phyloP scores from a whole-genome alignment of 1,140 invertebrate species.

The Sitodiplosis mosellana region DNA sequence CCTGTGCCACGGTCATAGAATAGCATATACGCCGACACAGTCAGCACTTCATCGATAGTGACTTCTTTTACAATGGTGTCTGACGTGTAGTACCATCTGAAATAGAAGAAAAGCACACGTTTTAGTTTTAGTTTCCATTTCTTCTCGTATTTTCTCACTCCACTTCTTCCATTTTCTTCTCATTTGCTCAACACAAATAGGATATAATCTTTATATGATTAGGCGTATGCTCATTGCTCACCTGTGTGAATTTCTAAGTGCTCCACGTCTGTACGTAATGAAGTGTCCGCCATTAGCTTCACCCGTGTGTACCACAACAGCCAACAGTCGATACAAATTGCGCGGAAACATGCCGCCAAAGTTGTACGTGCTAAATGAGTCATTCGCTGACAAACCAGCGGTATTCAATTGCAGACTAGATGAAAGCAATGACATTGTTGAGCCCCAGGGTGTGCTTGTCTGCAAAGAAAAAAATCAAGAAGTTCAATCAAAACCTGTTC shows the following conservation, averaged over 20 bases:
- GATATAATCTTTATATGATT: too few species aligned
- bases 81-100: slow-evolving; percentile 47
- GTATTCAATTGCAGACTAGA: slow-evolving; percentile 20
- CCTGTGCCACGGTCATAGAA: slow-evolving; percentile 38
- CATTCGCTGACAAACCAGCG: slow-evolving; percentile 2
- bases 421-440: slow-evolving; percentile 21
- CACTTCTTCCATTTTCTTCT: too few species aligned
- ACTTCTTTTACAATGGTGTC: slow-evolving; percentile 47
- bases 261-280: slow-evolving; percentile 69
- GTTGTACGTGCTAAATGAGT: slow-evolving; percentile 6
- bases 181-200: too few species aligned
- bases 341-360: slow-evolving; percentile 24
- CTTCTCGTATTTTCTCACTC: too few species aligned
- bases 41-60: slow-evolving; percentile 40
- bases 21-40: slow-evolving; percentile 42
- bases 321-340: slow-evolving; percentile 48
- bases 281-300: slow-evolving; percentile 77
- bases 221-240: slow-evolving; percentile 12
- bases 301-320: slow-evolving; percentile 79
- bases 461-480: slow-evolving; percentile 5
- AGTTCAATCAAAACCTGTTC: neutral
- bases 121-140: too few species aligned
- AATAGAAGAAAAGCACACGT: too few species aligned
- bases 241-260: slow-evolving; percentile 33
- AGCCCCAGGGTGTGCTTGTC: slow-evolving; percentile 23